These are phyloP conservation scores for Dynastes grantii DNA, from an alignment of 2,888 invertebrate genomes.

Conservation along the genomic window DNA sequence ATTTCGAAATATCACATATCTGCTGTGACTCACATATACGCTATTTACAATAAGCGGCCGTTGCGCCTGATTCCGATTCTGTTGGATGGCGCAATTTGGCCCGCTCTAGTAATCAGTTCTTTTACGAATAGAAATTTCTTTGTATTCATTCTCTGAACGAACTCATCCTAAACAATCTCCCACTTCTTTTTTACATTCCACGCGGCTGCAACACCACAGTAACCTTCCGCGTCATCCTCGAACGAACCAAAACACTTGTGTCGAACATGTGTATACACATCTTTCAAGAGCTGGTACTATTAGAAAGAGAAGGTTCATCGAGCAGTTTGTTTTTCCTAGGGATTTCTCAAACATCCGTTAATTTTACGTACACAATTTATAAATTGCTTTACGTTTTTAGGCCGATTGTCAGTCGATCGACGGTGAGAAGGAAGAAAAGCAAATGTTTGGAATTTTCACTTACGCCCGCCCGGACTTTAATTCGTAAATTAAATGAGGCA, in stretches of 20 bases:
- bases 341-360: slow-evolving; percentile 39
- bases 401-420: not conserved
- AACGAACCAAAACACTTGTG: slow-evolving; percentile 3
- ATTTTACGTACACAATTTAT: slow-evolving; percentile 18
- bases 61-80: too few relatives aligned
- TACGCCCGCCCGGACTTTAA: not conserved
- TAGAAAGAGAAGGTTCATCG: not conserved
- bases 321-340: slow-evolving; percentile 29
- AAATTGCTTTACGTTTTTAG: not conserved
- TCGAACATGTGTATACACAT: not conserved
- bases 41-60: too few relatives aligned
- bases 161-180: not conserved
- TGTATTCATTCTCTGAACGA: not conserved
- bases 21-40: too few relatives aligned
- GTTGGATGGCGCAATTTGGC: too few relatives aligned
- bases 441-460: not conserved
- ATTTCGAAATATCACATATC: too few relatives aligned
- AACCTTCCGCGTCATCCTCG: slow-evolving; percentile 8
- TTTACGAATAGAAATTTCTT: too few relatives aligned
- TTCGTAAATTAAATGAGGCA: not conserved
- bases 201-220: not conserved
- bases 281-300: not conserved
- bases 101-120: too few relatives aligned
- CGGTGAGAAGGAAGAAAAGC: slow-evolving; percentile 6
- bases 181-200: not conserved